Base-by-base conservation (phyloP, 2,888 invertebrate species). In the Mesochorus sp. region DNA sequence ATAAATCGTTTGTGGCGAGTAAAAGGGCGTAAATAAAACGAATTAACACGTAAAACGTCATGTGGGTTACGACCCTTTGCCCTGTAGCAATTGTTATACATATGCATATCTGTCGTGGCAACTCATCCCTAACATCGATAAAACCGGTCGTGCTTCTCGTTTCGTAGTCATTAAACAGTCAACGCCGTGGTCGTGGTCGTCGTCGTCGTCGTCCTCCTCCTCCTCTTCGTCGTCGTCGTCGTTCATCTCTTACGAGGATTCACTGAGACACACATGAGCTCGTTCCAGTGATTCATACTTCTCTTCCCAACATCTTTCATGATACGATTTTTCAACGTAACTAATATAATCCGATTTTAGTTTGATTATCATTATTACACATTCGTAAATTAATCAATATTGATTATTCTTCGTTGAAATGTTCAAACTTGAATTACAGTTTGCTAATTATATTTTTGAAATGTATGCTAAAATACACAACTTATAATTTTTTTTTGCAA, bases 71-170 rank as follows among this genome's bases (percentile, higher is more conserved):
- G 26, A 42, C 66, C 28, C 39, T 66, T 66, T 39, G 26, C 42
- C 53, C 39, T 19, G 3, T 19, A 34, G 24, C 8, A 51, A 19
- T 53, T 4, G n/a, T 49, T n/a, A n/a, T n/a, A 39, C 10, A 26
- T 55, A 61, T 31, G 39, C 21, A 49, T 71, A 53, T 59, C 34
- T 24, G 14, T 28, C 31, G 66, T 75, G 47, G 66, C 57, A 47
- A 47, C 64, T 61, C 67, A 47, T 75, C 47, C 61, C 47, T 47
- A 44, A 74, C 66, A 24, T 66, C 66, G 53, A 79, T 79, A 61
- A 79, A 79, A 79, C 79, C 79, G 79, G 75, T 79, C 75, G 79
- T 71, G 67, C 37, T 70, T 79, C 79, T 71, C 79, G 74, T 79
- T 74, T 79, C 74, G 71, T 74, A 71, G 71, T 75, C 79, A 79